Evolutionary conservation across 2,797 vertebrate genomes (phyloP).

Genomic region (Knipowitschia caucasica): DNA sequence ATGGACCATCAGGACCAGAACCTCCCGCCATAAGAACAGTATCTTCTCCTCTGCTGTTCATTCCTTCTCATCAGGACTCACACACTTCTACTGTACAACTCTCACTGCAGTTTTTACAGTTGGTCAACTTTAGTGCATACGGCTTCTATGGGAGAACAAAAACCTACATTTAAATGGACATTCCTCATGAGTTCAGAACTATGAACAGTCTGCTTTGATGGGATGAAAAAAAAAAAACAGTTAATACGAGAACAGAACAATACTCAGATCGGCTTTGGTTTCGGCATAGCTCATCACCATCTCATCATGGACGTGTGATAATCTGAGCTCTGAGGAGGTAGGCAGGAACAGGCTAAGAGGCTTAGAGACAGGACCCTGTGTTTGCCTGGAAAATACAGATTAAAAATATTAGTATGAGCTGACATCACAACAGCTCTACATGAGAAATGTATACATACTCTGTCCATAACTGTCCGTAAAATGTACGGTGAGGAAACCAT

Average conservation of each 20-base stretch:
- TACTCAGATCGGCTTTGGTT: background rate
- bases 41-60: no score
- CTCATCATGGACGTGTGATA: slow-evolving; percentile 2
- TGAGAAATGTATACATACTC: background rate
- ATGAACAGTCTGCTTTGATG: background rate
- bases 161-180: no score
- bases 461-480: background rate
- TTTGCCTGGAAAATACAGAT: background rate
- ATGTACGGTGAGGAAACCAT: no score
- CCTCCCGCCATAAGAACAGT: no score
- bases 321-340: background rate
- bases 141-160: no score
- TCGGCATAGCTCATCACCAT: background rate
- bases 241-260: background rate
- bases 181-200: no score
- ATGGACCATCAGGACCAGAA: no score
- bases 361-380: background rate
- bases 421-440: background rate
- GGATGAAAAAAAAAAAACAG: background rate
- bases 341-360: slow-evolving; percentile 4
- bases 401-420: background rate
- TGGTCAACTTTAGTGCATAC: no score
- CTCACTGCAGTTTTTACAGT: no score
- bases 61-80: no score
- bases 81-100: no score